These are phyloP conservation scores for Poeciliopsis retropinna DNA, from an alignment of 2,113 vertebrate species.

Conservation along the genomic window DNA sequence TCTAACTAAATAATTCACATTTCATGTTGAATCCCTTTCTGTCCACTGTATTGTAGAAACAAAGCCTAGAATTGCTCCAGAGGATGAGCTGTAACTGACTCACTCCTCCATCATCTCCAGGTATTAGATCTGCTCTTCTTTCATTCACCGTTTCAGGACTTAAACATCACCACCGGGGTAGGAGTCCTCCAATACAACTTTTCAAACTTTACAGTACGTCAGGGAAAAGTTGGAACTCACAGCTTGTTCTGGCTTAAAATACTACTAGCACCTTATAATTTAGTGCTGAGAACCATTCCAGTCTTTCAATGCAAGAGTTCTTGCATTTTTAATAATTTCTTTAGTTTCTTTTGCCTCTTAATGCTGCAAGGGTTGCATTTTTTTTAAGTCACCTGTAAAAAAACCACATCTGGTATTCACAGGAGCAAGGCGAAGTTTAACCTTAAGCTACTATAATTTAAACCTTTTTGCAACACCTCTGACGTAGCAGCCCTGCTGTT, in stretches of 20 bases:
- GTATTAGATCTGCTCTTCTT: neutral
- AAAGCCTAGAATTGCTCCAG: too few relatives aligned
- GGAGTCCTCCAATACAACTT: neutral
- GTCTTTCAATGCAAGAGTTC: neutral
- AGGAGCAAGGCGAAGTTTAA: neutral
- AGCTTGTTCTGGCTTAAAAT: neutral
- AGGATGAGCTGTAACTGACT: too few relatives aligned
- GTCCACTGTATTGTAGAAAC: too few relatives aligned
- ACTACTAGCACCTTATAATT: neutral
- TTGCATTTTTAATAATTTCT: neutral
- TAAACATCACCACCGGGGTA: neutral
- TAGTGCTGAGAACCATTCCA: neutral
- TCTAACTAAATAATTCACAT: too few relatives aligned
- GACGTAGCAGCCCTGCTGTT: fast-evolving
- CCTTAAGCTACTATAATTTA: neutral
- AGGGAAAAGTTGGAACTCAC: neutral
- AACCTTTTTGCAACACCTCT: neutral
- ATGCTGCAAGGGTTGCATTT: neutral
- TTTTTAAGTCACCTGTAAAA: neutral
- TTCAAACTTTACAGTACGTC: neutral
- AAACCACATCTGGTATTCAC: neutral
- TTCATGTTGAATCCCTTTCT: too few relatives aligned
- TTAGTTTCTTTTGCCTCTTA: neutral
- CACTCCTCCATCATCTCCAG: neutral
- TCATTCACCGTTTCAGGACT: neutral